These are phyloP conservation scores for Lithosia quadra DNA, from an alignment of 2,888 invertebrate genomes.

Conservation along the genomic window DNA sequence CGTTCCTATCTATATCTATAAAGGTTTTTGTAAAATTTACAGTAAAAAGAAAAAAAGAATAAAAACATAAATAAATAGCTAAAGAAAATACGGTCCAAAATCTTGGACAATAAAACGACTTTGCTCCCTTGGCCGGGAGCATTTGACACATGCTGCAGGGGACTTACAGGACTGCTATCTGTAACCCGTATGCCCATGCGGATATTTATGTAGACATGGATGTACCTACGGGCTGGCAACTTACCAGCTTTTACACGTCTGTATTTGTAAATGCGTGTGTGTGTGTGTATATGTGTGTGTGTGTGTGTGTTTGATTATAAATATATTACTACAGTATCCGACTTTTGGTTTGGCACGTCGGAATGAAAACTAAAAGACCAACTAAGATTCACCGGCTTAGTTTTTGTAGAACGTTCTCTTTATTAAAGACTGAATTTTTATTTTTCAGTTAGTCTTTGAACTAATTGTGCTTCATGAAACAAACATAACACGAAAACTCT, in stretches of 20 bases:
- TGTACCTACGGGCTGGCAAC: background rate
- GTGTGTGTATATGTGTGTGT: background rate
- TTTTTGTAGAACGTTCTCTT: background rate
- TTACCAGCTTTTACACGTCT: background rate
- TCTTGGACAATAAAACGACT: slow-evolving; percentile 14
- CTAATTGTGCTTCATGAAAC: too few species aligned
- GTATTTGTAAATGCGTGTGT: background rate
- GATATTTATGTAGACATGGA: background rate
- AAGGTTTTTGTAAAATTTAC: background rate
- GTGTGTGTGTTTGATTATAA: background rate
- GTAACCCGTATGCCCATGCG: background rate
- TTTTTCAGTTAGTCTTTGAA: too few species aligned
- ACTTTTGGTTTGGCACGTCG: background rate
- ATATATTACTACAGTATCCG: too few species aligned
- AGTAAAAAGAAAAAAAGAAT: background rate
- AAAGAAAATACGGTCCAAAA: slow-evolving; percentile 2
- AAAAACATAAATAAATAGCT: slow-evolving; percentile 5
- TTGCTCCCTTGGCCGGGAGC: slow-evolving; percentile 13
- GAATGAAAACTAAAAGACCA: background rate
- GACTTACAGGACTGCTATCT: slow-evolving; percentile 12
- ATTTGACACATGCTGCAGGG: slow-evolving; percentile 18
- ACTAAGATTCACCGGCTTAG: background rate
- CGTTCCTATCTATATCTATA: too few species aligned
- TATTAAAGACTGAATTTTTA: background rate
- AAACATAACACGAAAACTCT: background rate